Base-by-base conservation (phyloP, 2,888 invertebrate genomes). In the Aproaerema taeniolella region DNA sequence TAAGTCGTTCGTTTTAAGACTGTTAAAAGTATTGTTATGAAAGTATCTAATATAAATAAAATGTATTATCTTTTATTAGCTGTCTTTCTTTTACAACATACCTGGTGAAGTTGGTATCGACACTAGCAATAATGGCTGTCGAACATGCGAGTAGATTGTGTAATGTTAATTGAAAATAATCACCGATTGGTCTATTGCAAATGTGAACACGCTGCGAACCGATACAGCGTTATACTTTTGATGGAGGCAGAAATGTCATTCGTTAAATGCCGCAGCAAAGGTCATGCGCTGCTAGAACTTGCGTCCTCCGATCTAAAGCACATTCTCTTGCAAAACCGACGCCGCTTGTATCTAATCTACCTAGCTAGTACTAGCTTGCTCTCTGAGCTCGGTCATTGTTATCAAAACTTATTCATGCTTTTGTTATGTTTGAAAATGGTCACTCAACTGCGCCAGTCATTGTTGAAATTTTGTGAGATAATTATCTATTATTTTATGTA, bases 21-120 rank as follows among this genome's bases (percentile, higher is more conserved):
- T 85, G 85, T 83, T 86, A 83, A 78, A 80, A 83, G 81, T 85
- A 85, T 85, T 85, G 83, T 83, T 83, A 81, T 73, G 72, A 37
- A 80, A 67, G 54, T 79, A 80, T 63, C 72, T 83, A 83, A 83
- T 83, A 83, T 83, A 80, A 81, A 72, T 72, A 67, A 73, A 73
- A 74, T 60, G 65, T 67, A 71, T 71, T 70, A 64, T 55, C 56
- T 58, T 64, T 51, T 55, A 47, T n/a, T 39, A 17, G 40, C 47
- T 52, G 38, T 58, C 59, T 61, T 52, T 46, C 49, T 51, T 17
- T 10, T 25, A 1, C 33, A 32, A 36, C 39, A n/a, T 20, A 20
- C 25, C 31, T 25, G 15, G 9, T 26, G 29, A 10, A n/a, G 29
- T 24, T 29, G 13, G 30, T 39, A 14, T 36, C 24, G 37, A 39